A percentile compares a stretch with the other conserved stretches of the same genome.
Conservation (phyloP, 2,797 vertebrate species). For the Melanotaenia parkinsoni region DNA sequence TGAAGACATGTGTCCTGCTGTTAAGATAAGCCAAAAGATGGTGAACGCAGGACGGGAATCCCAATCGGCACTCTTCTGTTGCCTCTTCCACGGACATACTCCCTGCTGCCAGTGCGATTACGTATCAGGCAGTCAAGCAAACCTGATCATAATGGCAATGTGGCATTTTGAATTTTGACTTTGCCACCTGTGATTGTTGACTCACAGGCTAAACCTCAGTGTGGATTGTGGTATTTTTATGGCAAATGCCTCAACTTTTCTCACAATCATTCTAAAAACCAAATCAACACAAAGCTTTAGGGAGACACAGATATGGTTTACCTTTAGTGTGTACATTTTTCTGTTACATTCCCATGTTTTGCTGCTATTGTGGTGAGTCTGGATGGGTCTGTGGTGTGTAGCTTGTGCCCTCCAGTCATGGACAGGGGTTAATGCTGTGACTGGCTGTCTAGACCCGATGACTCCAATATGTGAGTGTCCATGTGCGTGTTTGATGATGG, state of each 20-base stretch:
- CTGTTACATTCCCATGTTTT: constrained; percentile 14
- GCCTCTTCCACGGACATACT: constrained; percentile 15
- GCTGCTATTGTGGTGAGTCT: constrained; percentile 32
- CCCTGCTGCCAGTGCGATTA: constrained; percentile 30
- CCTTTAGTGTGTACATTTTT: constrained; percentile 12
- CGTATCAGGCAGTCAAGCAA: constrained; percentile 46
- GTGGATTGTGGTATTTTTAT: constrained; percentile 19
- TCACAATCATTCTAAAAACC: constrained; percentile 26
- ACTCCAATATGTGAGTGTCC: constrained; percentile 49
- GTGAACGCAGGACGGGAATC: constrained; percentile 19
- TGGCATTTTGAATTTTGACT: constrained; percentile 27
- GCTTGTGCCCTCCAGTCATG: constrained; percentile 47
- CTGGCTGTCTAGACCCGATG: constrained; percentile 62
- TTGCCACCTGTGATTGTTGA: constrained; percentile 53
- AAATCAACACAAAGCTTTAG: constrained; percentile 25
- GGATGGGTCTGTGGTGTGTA: constrained; percentile 38
- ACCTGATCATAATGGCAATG: constrained; percentile 25
- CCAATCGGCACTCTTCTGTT: constrained; percentile 6
- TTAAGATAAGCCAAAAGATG: constrained; percentile 37
- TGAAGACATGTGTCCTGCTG: constrained; percentile 41
- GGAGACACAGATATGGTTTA: constrained; percentile 18
- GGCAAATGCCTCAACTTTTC: constrained; percentile 22
- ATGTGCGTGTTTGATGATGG: constrained; percentile 44
- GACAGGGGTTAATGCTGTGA: constrained; percentile 43
- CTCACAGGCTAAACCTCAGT: constrained; percentile 42